Evolutionary conservation across 1,140 invertebrate species (phyloP), one percentile per base, ranked within the genome.

Genomic region (Cheumatopsyche charites): DNA sequence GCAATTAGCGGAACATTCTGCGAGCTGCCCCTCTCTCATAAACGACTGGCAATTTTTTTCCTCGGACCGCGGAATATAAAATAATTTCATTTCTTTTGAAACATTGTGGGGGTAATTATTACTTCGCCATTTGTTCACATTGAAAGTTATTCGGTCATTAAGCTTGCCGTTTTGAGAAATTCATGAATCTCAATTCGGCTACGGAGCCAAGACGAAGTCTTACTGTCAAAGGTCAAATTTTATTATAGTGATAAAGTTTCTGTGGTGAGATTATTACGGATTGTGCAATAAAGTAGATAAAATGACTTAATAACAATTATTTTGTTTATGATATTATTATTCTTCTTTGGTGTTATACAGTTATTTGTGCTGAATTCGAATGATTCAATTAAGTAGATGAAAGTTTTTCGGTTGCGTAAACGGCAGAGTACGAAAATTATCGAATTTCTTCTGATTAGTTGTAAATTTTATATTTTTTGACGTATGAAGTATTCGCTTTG

Each of bases 101-200:
- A 58, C 55, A 58, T 58, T 26, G 55, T 26, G 19, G 23, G 25
- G 55, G 55, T 58, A 58, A 58, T 58, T 58, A 58, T 58, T 58
- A 58, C 55, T 25, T 58, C 55, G 55, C 55, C 55, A 58, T 58
- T 58, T 58, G 55, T 58, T 58, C 55, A 26, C 55, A 58, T 58
- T 58, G 55, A 58, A 58, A 58, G 55, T 58, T 58, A 58, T 58
- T 58, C 55, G 55, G 55, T 58, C 55, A 58, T 58, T 58, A 58
- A 26, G 55, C 55, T 9, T 19, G 23, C 23, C 55, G 21, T 58
- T 58, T 58, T 26, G 23, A 58, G 23, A 58, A 58, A 58, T 58
- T 25, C 55, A 58, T 58, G 55, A 58, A 58, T 58, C 55, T 58
- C 19, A 58, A 58, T 58, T 58, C 23, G 55, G 23, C n/a, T n/a